Evolutionary conservation across 1,140 invertebrate species (phyloP), one percentile per base, ranked within the genome.

Genomic region (Formica exsecta): DNA sequence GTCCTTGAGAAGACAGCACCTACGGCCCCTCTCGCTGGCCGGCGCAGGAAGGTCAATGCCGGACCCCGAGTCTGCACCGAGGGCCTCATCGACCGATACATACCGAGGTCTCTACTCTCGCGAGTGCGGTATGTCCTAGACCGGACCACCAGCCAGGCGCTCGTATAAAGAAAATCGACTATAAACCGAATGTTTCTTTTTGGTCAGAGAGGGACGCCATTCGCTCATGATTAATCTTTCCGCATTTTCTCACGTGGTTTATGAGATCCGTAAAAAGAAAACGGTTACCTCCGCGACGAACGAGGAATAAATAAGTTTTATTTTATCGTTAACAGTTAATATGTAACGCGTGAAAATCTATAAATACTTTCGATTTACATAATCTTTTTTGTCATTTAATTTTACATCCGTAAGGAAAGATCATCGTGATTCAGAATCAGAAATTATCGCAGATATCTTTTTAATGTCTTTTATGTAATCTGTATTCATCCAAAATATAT

Each of bases 41-140:
- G 77, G 70, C 59, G 16, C 61, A 36, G 75, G 85, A 84, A 89
- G 87, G 87, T 89, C 89, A 85, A 90, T 79, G 86, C 44, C 73
- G 79, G 66, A 61, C 80, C n/a, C 81, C 70, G 71, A 81, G 62
- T 80, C 29, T n/a, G n/a, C 48, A 36, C 29, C 68, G 44, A 73
- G 41, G 59, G 38, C n/a, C 59, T 11, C 51, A 65, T 51, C 86
- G 65, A 68, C 19, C 71, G 62, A 80, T 86, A 71, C 51, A 44
- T 11, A 44, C 41, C 48, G 75, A 86, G 64, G 44, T 74, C 59
- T 85, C 48, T 81, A 51, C 48, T 51, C 71, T 19, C 64, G 65
- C 73, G 29, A 38, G 32, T 36, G 11, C 48, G 19, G 25, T 62
- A 54, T 57, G 64, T 88, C 71, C 48, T 57, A 80, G 68, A 68